phyloP scores from a whole-genome alignment of 1,140 invertebrate genomes.

The Drosophila kurseongensis region DNA sequence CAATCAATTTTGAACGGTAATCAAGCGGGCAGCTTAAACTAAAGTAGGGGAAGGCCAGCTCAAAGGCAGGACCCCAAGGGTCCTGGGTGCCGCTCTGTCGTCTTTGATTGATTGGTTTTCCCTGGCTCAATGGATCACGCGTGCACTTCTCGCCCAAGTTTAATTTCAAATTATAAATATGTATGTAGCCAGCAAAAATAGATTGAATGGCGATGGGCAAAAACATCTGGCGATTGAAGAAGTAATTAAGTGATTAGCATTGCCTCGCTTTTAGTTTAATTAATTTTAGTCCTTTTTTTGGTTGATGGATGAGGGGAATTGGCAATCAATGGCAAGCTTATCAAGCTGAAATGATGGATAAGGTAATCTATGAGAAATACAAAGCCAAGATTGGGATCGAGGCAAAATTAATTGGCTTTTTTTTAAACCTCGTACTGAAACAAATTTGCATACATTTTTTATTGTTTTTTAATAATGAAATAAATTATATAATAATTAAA shows the following conservation, averaged over 20 bases:
- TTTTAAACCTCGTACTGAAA: background rate
- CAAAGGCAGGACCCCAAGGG: constrained; percentile 26
- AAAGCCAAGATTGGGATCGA: background rate
- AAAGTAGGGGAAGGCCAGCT: constrained; percentile 67
- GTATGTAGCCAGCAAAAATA: constrained; percentile 28
- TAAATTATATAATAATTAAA: too few species aligned
- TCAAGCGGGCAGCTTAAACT: constrained; percentile 78
- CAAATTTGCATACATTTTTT: too few species aligned
- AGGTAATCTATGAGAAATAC: constrained; percentile 14
- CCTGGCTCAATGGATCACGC: constrained; percentile 70
- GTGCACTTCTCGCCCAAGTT: constrained; percentile 59
- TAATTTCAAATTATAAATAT: constrained; percentile 82
- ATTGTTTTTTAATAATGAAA: background rate
- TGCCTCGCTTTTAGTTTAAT: constrained; percentile 64
- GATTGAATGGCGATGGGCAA: constrained; percentile 19
- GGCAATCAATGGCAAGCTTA: constrained; percentile 26
- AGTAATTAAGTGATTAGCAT: constrained; percentile 65
- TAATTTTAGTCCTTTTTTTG: constrained; percentile 59
- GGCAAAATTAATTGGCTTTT: background rate
- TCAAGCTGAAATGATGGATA: constrained; percentile 41
- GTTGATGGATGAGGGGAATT: constrained; percentile 36
- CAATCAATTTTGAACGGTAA: constrained; percentile 83
- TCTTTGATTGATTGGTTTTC: constrained; percentile 75
- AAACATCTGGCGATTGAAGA: constrained; percentile 67
- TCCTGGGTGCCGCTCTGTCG: constrained; percentile 33